Evolutionary conservation across 2,113 vertebrate species (phyloP).

Genomic region (Mirza zaza): DNA sequence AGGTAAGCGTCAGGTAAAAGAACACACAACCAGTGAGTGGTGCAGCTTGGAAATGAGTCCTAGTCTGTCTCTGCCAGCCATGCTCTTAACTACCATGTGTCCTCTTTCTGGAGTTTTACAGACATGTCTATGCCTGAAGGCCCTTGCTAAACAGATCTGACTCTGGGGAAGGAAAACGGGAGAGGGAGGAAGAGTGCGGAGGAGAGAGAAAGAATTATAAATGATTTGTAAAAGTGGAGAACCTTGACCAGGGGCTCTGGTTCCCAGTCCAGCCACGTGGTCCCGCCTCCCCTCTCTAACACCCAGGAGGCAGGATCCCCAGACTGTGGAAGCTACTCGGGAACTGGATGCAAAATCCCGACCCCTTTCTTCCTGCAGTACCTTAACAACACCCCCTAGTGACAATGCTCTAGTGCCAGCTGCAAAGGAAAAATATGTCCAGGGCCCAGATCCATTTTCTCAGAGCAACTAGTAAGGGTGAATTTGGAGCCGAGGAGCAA

Average conservation of each 20-base stretch:
- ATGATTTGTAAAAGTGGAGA: background rate
- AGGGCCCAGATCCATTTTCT: background rate
- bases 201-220: background rate
- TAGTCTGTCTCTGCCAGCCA: background rate
- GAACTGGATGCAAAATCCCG: background rate
- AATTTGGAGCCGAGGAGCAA: background rate
- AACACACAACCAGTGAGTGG: fast-evolving
- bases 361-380: background rate
- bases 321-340: background rate
- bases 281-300: fast-evolving
- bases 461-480: background rate
- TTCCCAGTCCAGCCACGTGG: background rate
- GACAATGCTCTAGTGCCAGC: background rate
- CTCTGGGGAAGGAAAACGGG: background rate
- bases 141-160: background rate
- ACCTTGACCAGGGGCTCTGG: background rate
- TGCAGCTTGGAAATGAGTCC: background rate
- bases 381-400: background rate
- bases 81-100: background rate
- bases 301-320: fast-evolving
- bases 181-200: background rate
- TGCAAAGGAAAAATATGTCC: background rate
- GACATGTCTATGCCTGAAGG: background rate
- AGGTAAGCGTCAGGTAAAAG: background rate
- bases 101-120: background rate